Percentiles rank a stretch among this genome's conserved stretches.
Evolutionary conservation across 2,113 vertebrate genomes (phyloP).

Genomic region (Nansenia antarctica): DNA sequence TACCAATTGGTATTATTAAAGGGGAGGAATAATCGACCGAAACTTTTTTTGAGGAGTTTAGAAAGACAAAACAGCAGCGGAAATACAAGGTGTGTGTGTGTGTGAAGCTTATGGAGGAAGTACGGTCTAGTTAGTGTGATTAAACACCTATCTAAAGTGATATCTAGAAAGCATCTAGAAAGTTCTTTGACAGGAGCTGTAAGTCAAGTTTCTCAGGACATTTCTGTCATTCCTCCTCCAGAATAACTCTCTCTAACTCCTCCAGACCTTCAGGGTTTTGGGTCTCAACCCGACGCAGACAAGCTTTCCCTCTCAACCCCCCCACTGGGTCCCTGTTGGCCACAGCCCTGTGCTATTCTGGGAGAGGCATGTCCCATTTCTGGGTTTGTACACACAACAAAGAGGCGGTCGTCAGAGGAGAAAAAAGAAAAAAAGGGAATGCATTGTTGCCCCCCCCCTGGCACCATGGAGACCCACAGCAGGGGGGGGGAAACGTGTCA

Average conservation of each 20-base stretch:
- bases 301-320: constrained; percentile 38
- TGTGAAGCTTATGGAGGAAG: background rate
- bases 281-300: constrained; percentile 22
- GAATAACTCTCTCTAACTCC: constrained; percentile 40
- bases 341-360: constrained; percentile 57
- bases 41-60: too few species aligned
- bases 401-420: background rate
- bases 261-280: constrained; percentile 16
- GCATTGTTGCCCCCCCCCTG: background rate
- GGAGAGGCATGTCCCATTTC: constrained; percentile 38
- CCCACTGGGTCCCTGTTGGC: constrained; percentile 38
- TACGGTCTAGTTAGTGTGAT: constrained; percentile 21
- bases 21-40: too few species aligned
- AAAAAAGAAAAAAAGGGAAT: too few species aligned
- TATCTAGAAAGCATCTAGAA: background rate
- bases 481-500: background rate
- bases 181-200: background rate
- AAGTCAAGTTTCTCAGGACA: constrained; percentile 24
- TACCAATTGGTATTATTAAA: too few species aligned
- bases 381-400: constrained; percentile 37
- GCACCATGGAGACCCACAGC: background rate
- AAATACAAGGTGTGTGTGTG: background rate
- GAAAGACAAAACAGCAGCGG: too few species aligned
- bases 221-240: too few species aligned
- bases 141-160: background rate